Evolutionary conservation across 1,140 invertebrate species (phyloP).

Genomic region (Hycleus cichorii): DNA sequence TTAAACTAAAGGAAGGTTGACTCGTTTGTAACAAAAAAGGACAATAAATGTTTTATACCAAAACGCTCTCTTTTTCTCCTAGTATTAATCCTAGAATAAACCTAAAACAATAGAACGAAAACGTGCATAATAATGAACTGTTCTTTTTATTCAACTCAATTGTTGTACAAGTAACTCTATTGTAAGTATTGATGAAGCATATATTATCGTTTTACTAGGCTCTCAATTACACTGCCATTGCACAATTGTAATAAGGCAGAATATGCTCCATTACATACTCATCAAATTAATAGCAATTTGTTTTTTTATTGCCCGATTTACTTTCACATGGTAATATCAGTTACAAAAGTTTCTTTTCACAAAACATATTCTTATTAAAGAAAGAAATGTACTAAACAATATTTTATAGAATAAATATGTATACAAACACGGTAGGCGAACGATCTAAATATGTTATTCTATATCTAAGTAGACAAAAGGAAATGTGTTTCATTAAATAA

Average conservation of each 20-base stretch:
- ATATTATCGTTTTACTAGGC: slow-evolving; percentile 14
- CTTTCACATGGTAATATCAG: too few relatives aligned
- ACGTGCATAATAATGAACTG: too few relatives aligned
- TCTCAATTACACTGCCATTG: slow-evolving; percentile 14
- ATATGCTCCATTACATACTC: slow-evolving; percentile 9
- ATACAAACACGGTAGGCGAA: slow-evolving; percentile 14
- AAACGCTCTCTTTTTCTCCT: too few relatives aligned
- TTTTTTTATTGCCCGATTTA: too few relatives aligned
- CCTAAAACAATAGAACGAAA: too few relatives aligned
- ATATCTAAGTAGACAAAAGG: slow-evolving; percentile 10
- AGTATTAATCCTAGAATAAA: too few relatives aligned
- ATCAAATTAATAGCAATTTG: background rate
- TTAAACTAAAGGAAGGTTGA: too few relatives aligned
- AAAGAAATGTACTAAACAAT: background rate
- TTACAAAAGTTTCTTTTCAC: too few relatives aligned
- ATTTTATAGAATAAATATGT: slow-evolving; percentile 10
- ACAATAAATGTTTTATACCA: too few relatives aligned
- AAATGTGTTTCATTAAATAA: slow-evolving; percentile 13
- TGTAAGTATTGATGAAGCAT: slow-evolving; percentile 13
- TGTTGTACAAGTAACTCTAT: slow-evolving; percentile 8
- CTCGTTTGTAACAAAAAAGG: too few relatives aligned
- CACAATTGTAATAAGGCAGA: slow-evolving; percentile 13
- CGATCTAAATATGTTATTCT: slow-evolving; percentile 4
- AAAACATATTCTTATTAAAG: too few relatives aligned
- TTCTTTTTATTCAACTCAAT: slow-evolving; percentile 7